These are phyloP conservation scores for Micropterix aruncella DNA, from an alignment of 2,888 invertebrate genomes.

Conservation along the genomic window DNA sequence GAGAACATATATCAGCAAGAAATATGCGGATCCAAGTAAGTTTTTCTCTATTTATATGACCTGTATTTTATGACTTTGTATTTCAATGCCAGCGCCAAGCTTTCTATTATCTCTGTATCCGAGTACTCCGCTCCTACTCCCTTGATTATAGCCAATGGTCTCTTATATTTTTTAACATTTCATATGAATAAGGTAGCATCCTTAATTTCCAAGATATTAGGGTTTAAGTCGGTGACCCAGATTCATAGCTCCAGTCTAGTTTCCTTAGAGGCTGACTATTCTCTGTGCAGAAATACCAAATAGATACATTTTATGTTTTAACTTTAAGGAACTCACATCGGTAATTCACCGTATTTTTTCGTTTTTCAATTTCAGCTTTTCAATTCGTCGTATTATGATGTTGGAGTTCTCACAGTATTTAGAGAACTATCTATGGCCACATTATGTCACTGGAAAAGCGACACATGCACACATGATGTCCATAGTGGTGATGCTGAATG, in stretches of 20 bases:
- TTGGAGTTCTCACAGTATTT: slow-evolving; percentile 95
- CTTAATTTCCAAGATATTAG: too few relatives aligned
- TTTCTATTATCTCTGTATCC: too few relatives aligned
- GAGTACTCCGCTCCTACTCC: too few relatives aligned
- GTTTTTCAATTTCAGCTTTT: slow-evolving; percentile 42
- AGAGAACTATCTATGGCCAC: slow-evolving; percentile 95
- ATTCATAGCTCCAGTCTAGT: too few relatives aligned
- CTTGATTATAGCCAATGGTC: too few relatives aligned
- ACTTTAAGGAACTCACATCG: slow-evolving; percentile 30
- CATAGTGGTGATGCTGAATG: slow-evolving; percentile 96
- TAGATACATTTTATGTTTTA: slow-evolving; percentile 25
- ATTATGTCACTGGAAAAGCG: slow-evolving; percentile 64
- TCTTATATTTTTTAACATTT: too few relatives aligned
- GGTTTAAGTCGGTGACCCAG: too few relatives aligned
- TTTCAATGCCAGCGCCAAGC: too few relatives aligned
- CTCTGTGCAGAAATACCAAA: slow-evolving; percentile 30
- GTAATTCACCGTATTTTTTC: slow-evolving; percentile 28
- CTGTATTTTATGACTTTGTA: too few relatives aligned
- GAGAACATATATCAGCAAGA: slow-evolving; percentile 83
- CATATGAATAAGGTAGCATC: too few relatives aligned
- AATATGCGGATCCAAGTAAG: slow-evolving; percentile 68
- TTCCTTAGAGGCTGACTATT: too few relatives aligned
- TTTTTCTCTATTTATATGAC: too few relatives aligned
- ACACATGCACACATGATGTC: slow-evolving; percentile 87
- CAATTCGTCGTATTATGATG: slow-evolving; percentile 85